These are phyloP conservation scores for Ophthalmolycus amberensis DNA, from an alignment of 2,113 vertebrate genomes.

Conservation along the genomic window DNA sequence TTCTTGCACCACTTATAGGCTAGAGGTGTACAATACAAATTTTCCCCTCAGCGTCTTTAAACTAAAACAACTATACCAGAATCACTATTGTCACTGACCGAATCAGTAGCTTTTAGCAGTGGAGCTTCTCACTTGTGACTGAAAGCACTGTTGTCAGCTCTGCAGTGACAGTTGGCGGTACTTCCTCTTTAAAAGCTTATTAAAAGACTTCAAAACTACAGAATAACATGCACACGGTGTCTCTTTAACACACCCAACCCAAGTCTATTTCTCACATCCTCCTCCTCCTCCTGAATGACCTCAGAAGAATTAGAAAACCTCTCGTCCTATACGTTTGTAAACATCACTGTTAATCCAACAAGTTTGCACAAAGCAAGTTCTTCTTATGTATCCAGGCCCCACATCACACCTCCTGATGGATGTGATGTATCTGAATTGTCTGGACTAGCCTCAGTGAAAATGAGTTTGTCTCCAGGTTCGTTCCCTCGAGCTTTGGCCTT, in stretches of 20 bases:
- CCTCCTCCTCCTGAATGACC: not conserved
- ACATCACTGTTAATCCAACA: not conserved
- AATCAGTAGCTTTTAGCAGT: not conserved
- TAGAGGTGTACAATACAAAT: not conserved
- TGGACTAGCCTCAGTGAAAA: conserved; percentile 64
- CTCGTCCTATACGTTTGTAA: not conserved
- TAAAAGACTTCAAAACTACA: not conserved
- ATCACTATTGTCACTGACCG: not conserved
- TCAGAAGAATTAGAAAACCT: not conserved
- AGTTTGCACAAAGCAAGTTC: not conserved
- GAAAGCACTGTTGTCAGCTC: not conserved
- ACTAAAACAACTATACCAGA: not conserved
- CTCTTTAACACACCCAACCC: not conserved
- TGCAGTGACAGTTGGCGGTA: not conserved
- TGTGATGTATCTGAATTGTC: conserved; percentile 14
- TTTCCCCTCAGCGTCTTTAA: not conserved
- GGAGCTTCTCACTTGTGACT: not conserved
- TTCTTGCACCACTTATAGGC: not conserved
- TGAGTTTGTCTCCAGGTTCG: conserved; percentile 57
- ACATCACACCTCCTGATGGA: conserved; percentile 1
- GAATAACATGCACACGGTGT: not conserved
- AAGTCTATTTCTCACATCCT: not conserved
- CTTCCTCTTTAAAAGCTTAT: not conserved
- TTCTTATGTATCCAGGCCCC: not conserved
- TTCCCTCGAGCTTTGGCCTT: conserved; percentile 65